These are phyloP conservation scores for Lepidocyrtoides sp. DNA, from an alignment of 2,888 invertebrate species.

Conservation along the genomic window DNA sequence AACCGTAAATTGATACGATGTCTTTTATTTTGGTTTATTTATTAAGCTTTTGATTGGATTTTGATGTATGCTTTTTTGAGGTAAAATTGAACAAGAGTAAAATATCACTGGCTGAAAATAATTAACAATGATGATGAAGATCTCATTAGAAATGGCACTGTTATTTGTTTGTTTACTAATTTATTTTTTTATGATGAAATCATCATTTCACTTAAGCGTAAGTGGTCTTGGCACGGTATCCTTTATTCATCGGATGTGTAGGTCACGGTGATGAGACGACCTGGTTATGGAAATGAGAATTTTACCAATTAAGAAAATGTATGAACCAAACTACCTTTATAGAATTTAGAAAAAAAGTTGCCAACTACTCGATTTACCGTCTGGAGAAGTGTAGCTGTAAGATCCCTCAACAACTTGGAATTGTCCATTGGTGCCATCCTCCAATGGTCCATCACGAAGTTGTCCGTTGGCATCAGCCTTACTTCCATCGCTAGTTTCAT, in stretches of 20 bases:
- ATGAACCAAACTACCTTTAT: too few relatives aligned
- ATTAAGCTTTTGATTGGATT: background rate
- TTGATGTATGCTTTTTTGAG: background rate
- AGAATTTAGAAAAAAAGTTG: background rate
- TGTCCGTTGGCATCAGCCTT: slow-evolving; percentile 70
- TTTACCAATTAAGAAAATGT: background rate
- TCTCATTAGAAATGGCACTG: slow-evolving; percentile 39
- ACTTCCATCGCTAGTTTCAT: slow-evolving; percentile 79
- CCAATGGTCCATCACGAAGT: slow-evolving; percentile 62
- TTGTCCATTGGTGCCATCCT: slow-evolving; percentile 76
- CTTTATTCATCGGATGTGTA: slow-evolving; percentile 68
- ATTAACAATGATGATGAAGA: background rate
- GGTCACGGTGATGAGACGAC: slow-evolving; percentile 69
- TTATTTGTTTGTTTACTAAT: slow-evolving; percentile 17
- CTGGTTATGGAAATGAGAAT: slow-evolving; percentile 30
- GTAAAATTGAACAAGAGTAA: slow-evolving; percentile 24
- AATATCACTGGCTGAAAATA: slow-evolving; percentile 27
- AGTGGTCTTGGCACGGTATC: slow-evolving; percentile 75
- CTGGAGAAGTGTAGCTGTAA: slow-evolving; percentile 69
- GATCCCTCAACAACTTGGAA: slow-evolving; percentile 66
- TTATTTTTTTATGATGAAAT: background rate
- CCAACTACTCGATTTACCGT: slow-evolving; percentile 56
- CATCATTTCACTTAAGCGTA: slow-evolving; percentile 24
- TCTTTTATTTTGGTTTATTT: background rate
- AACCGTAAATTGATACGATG: background rate